phyloP scores from a whole-genome alignment of 2,113 vertebrate genomes.

The Lepus timidus region DNA sequence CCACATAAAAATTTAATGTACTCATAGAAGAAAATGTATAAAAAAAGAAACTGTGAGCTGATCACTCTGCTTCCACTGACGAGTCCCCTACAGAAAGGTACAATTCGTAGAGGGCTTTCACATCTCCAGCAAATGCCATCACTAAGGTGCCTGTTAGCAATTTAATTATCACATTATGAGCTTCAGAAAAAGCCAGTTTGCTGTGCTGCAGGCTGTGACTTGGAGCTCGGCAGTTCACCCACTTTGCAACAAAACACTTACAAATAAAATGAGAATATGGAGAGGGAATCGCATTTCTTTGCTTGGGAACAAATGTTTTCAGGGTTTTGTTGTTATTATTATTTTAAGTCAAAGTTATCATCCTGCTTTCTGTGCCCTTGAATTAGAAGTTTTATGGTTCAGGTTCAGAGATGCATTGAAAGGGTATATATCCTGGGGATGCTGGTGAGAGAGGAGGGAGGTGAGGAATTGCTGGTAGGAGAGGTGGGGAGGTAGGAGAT shows the following conservation, averaged over 20 bases:
- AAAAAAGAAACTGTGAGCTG: conserved; percentile 66
- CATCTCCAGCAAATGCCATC: conserved; percentile 90
- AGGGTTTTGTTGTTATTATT: not conserved
- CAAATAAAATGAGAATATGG: conserved; percentile 79
- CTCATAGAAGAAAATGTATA: conserved; percentile 89
- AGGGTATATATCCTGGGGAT: accelerated
- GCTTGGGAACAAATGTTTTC: not conserved
- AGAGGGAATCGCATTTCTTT: conserved; percentile 48
- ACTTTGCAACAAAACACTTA: conserved; percentile 87
- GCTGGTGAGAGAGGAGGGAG: not conserved
- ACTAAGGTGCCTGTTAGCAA: conserved; percentile 96
- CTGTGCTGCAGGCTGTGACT: conserved; percentile 93
- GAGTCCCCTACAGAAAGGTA: conserved; percentile 88
- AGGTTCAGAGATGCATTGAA: not conserved
- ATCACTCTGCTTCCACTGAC: conserved; percentile 82
- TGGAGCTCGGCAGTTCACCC: conserved; percentile 88
- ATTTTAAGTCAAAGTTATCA: not conserved
- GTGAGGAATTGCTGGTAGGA: not conserved
- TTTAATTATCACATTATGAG: conserved; percentile 99
- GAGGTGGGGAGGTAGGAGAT: not conserved
- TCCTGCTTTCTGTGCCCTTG: not conserved
- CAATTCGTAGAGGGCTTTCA: conserved; percentile 86
- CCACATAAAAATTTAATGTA: conserved; percentile 95
- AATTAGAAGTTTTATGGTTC: conserved; percentile 25
- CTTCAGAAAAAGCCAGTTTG: conserved; percentile 93